Evolutionary conservation across 2,888 invertebrate species (phyloP), one percentile per base, ranked within the genome.

Genomic region (Cryptus viduatorius): DNA sequence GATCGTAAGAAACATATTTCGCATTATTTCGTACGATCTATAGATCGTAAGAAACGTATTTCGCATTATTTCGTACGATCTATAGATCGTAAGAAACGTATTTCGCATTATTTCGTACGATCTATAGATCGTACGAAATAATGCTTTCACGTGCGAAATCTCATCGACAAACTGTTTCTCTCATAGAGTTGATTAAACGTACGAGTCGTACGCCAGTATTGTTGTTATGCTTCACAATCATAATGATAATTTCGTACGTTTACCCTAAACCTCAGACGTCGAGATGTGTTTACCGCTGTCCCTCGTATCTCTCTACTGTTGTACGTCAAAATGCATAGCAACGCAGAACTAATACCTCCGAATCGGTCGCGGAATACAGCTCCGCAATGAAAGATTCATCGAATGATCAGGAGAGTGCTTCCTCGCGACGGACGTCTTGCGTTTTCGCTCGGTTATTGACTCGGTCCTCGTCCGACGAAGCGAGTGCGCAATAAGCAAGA

Each of bases 371-470:
- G 29, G 31, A 59, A 59, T 31, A 59, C 14, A 29, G 59, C n/a
- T 10, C 50, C 83, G 24, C 24, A 86, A 89, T 89, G 88, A 90
- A 90, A 89, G 88, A 90, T 90, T 90, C 90, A 89, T 90, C 86
- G 85, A 84, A 85, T 84, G 88, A 87, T 88, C 89, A 79, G 85
- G 76, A 79, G 88, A 88, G 87, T 86, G 86, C 84, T 87, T 81
- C 84, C 81, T 68, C 42, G 59, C 59, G 29, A 29, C 14, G 4
- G n/a, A 31, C 59, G 59, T 31, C 31, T 31, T 14, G 12, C 48
- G 14, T n/a, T 48, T 59, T 31, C 29, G 59, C 24, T 31, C 14
- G 31, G 31, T 29, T 31, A 31, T 31, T 1, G 29, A 59, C 31
- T 31, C n/a, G 5, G 59, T 31, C 29, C 24, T 31, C 29, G 59